These are phyloP conservation scores for Nyctalus aviator DNA, from an alignment of 2,797 vertebrate species.

Conservation along the genomic window DNA sequence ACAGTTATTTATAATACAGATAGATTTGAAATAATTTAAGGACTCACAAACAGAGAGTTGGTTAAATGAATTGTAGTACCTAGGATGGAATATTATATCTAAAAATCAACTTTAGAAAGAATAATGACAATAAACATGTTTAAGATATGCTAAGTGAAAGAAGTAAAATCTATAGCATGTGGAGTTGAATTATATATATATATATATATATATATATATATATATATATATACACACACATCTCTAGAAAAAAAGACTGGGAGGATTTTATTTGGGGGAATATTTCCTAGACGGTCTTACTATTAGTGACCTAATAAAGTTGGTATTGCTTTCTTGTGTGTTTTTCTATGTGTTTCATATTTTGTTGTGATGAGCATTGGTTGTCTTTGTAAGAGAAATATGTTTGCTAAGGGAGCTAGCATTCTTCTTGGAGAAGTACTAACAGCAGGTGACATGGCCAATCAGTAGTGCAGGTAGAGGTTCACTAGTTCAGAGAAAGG, in stretches of 20 bases:
- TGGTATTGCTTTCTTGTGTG: constrained; percentile 13
- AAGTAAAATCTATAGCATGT: background rate
- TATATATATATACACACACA: background rate
- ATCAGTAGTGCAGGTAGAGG: background rate
- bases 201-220: no score
- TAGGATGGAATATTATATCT: background rate
- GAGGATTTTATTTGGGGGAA: background rate
- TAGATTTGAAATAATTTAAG: constrained; percentile 43
- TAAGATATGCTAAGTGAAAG: constrained; percentile 26
- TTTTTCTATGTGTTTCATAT: constrained; percentile 12
- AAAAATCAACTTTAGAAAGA: constrained; percentile 58
- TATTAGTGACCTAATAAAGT: background rate
- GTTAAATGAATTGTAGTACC: constrained; percentile 30
- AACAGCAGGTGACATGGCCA: background rate
- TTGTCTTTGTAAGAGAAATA: constrained; percentile 21
- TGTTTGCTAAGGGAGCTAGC: background rate
- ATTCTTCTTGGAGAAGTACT: background rate
- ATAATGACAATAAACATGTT: constrained; percentile 22
- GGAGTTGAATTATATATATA: background rate
- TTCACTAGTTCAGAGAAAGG: background rate
- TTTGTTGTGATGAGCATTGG: constrained; percentile 7
- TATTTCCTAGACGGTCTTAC: background rate
- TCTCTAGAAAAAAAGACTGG: background rate
- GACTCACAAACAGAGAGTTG: background rate
- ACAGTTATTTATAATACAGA: constrained; percentile 35